Conservation (phyloP, 1,140 invertebrate species). For the Calliphora vicina region DNA sequence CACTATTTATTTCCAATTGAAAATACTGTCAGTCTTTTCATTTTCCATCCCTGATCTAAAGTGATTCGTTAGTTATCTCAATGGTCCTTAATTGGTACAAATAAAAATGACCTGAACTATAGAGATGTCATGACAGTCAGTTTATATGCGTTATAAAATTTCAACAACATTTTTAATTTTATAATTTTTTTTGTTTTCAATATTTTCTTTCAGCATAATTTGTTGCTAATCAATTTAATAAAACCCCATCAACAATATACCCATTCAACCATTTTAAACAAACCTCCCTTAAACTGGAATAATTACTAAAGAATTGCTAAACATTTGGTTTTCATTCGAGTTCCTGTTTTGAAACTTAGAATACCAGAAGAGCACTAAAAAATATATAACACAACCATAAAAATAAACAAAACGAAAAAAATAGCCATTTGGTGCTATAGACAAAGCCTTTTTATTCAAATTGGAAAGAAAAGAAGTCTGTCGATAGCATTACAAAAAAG, state of each 20-base stretch:
- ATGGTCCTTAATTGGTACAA: no score
- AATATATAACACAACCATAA: neutral
- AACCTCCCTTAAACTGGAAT: neutral
- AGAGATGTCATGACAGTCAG: no score
- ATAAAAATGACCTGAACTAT: no score
- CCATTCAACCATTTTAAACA: neutral
- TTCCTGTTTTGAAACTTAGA: neutral
- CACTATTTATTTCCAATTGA: no score
- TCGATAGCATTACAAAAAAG: neutral
- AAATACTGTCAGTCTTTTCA: no score
- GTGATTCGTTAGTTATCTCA: no score
- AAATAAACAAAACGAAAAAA: neutral
- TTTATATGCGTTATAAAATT: no score
- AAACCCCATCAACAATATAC: no score
- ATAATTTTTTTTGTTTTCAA: neutral
- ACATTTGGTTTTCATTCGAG: neutral
- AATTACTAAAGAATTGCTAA: neutral
- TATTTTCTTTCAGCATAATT: neutral
- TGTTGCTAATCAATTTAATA: neutral
- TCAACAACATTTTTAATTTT: no score
- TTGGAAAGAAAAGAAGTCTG: neutral
- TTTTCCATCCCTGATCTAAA: no score
- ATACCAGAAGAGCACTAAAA: neutral
- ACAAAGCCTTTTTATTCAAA: slow-evolving; percentile 3
- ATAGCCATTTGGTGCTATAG: neutral